A percentile compares a stretch with the other conserved stretches of the same genome.
phyloP scores from a whole-genome alignment of 2,113 vertebrate genomes.

The Calyptomena viridis region DNA sequence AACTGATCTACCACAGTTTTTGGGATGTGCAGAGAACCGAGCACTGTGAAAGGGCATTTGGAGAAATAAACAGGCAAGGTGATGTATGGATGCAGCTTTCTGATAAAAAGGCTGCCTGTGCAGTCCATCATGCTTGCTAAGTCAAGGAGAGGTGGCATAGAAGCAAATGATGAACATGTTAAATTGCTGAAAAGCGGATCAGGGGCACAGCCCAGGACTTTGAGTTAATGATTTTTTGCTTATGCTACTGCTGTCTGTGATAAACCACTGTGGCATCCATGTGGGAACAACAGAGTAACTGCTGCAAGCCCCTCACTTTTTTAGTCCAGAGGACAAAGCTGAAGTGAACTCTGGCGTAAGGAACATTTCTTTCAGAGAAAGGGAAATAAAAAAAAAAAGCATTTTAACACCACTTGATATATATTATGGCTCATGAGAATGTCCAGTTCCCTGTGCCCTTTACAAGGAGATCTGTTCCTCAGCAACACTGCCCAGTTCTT shows the following conservation, averaged over 20 bases:
- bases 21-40: not conserved
- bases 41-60: not conserved
- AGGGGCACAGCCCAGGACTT: not conserved
- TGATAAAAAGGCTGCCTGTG: not conserved
- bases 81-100: not conserved
- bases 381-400: not conserved
- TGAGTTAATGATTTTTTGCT: not conserved
- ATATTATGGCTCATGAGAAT: not conserved
- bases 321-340: not conserved
- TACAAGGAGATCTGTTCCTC: not conserved
- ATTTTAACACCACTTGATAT: not conserved
- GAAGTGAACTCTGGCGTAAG: not conserved
- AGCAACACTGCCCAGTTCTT: not conserved
- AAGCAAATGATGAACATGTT: not conserved
- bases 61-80: not conserved
- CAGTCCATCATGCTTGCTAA: not conserved
- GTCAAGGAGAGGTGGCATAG: not conserved
- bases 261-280: not conserved
- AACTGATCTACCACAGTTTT: not conserved
- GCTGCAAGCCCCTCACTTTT: not conserved
- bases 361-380: not conserved
- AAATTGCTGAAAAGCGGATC: not conserved
- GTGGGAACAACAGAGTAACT: not conserved
- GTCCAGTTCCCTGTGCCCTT: not conserved
- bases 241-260: not conserved